Conservation (phyloP, 2,113 vertebrate genomes). For the Colaptes auratus region DNA sequence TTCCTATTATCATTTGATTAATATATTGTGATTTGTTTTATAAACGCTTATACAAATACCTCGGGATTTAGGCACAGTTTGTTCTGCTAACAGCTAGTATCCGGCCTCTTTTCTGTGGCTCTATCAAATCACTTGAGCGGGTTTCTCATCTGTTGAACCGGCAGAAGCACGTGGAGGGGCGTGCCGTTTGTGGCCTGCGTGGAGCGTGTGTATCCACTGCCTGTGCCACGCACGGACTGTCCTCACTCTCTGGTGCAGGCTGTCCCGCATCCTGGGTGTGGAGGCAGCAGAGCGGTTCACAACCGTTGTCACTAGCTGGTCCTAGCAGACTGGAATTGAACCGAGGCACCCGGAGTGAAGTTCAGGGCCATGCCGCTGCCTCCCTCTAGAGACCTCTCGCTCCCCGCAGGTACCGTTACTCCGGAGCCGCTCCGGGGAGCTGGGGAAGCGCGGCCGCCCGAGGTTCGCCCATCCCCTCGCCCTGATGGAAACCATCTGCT, state of each 20-base stretch:
- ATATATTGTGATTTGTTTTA: not conserved
- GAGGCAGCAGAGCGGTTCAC: fast-evolving
- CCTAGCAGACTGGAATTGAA: not conserved
- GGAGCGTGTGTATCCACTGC: fast-evolving
- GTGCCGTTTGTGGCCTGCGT: not conserved
- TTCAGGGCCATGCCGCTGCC: not conserved
- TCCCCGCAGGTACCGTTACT: not conserved
- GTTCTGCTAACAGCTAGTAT: not conserved
- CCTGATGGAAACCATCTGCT: not conserved
- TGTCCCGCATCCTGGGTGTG: not conserved
- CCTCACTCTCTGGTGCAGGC: fast-evolving
- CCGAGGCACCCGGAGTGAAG: not conserved
- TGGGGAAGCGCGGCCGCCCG: not conserved
- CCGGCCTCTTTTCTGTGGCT: not conserved
- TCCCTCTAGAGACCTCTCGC: too few species aligned
- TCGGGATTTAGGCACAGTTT: not conserved
- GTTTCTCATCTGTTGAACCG: not conserved
- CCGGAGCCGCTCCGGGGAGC: not conserved
- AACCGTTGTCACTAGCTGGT: fast-evolving
- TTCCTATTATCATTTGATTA: not conserved
- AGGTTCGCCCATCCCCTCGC: not conserved
- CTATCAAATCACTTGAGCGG: fast-evolving
- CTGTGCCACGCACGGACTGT: not conserved
- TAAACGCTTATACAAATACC: not conserved
- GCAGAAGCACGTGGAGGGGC: fast-evolving